Conservation (phyloP, 2,888 invertebrate genomes). For the Coelopa pilipes region DNA sequence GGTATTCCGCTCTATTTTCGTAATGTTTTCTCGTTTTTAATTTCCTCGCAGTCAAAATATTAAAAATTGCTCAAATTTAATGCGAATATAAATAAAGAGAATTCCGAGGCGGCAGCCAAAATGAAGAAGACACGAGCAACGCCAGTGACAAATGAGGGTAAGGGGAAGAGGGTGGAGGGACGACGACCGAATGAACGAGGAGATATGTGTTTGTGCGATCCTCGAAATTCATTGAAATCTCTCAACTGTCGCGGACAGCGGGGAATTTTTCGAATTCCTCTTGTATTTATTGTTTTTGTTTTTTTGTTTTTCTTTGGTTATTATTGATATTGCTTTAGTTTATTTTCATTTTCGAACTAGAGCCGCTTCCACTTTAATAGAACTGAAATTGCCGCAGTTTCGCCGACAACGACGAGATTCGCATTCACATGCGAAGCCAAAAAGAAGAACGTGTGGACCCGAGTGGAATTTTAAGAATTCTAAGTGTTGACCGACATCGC, state of each 20-base stretch:
- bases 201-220: too few species aligned
- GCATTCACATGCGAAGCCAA: neutral
- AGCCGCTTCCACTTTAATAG: neutral
- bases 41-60: too few species aligned
- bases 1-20: neutral
- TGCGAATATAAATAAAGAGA: too few species aligned
- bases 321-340: too few species aligned
- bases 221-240: constrained; percentile 9
- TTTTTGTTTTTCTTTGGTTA: too few species aligned
- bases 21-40: neutral
- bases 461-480: constrained; percentile 20
- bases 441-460: neutral
- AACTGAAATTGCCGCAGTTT: neutral
- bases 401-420: neutral
- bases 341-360: neutral
- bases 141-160: too few species aligned
- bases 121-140: too few species aligned
- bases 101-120: too few species aligned
- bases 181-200: too few species aligned
- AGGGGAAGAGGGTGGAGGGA: too few species aligned
- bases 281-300: constrained; percentile 3
- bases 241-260: constrained; percentile 27
- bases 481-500: constrained; percentile 25
- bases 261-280: constrained; percentile 26
- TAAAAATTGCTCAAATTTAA: too few species aligned